Conservation (phyloP, 2,888 invertebrate species). For the Pyrrhosoma nymphula region DNA sequence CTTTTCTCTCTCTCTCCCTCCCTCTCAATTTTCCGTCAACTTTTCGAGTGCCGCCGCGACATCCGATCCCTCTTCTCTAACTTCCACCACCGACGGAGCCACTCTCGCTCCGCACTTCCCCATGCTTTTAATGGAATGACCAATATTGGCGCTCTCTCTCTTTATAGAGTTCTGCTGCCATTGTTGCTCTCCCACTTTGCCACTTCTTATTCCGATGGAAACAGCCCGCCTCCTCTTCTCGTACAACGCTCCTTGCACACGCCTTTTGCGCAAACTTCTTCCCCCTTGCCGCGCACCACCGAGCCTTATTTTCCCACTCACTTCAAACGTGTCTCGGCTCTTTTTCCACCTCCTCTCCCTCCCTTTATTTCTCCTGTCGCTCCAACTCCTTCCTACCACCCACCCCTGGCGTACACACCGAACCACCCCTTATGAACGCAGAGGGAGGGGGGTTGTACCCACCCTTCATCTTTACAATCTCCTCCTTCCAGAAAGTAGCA, state of each 20-base stretch:
- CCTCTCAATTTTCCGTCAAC: constrained; percentile 53
- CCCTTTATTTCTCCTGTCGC: too few species aligned
- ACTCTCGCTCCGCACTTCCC: neutral
- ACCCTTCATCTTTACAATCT: too few species aligned
- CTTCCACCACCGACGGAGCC: neutral
- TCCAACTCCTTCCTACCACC: too few species aligned
- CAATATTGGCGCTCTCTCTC: constrained; percentile 51
- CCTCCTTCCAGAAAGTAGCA: too few species aligned
- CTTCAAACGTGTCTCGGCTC: neutral
- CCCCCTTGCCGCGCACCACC: neutral
- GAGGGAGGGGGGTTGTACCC: too few species aligned
- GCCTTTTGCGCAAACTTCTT: constrained; percentile 19
- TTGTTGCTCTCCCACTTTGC: neutral
- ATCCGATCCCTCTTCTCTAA: constrained; percentile 6
- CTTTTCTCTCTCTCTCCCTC: neutral
- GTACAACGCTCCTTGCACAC: constrained; percentile 19
- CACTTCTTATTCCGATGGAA: constrained; percentile 56
- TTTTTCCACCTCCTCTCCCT: too few species aligned
- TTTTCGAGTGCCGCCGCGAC: constrained; percentile 57
- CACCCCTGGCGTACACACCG: too few species aligned
- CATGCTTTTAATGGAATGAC: constrained; percentile 57
- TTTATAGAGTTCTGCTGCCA: constrained; percentile 8
- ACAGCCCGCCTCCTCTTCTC: neutral
- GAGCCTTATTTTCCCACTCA: neutral
- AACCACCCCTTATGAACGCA: too few species aligned